Evolutionary conservation across 2,888 invertebrate genomes (phyloP).

Genomic region (Pyrrhia umbra): DNA sequence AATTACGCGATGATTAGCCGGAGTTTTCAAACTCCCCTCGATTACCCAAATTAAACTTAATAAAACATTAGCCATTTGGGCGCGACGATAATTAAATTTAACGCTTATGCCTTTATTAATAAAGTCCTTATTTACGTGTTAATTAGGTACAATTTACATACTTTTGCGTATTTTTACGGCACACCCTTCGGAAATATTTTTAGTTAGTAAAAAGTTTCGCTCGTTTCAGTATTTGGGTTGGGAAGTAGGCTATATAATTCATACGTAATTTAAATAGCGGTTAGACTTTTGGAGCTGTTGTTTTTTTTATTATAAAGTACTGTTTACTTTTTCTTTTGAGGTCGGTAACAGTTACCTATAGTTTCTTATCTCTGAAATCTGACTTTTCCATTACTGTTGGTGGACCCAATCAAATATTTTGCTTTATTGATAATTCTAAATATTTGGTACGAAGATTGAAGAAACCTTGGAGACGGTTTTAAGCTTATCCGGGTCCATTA

Average conservation of each 20-base stretch:
- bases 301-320: neutral
- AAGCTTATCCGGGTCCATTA: too few species aligned
- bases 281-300: neutral
- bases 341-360: neutral
- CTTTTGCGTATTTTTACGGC: slow-evolving; percentile 36
- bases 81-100: slow-evolving; percentile 64
- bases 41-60: slow-evolving; percentile 80
- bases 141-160: slow-evolving; percentile 43
- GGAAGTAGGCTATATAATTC: slow-evolving; percentile 3
- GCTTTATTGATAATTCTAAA: too few species aligned
- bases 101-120: slow-evolving; percentile 49
- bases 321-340: too few species aligned
- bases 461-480: too few species aligned
- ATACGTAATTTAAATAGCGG: neutral
- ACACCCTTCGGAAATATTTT: slow-evolving; percentile 48
- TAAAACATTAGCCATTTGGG: slow-evolving; percentile 66
- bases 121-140: slow-evolving; percentile 53
- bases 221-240: slow-evolving; percentile 22
- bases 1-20: slow-evolving; percentile 43
- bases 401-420: too few species aligned
- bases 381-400: too few species aligned
- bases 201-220: slow-evolving; percentile 44
- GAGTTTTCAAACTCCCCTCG: slow-evolving; percentile 67
- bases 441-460: too few species aligned
- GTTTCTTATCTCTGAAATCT: neutral